Evolutionary conservation across 2,888 invertebrate species (phyloP).

Genomic region (Andrena marginata): DNA sequence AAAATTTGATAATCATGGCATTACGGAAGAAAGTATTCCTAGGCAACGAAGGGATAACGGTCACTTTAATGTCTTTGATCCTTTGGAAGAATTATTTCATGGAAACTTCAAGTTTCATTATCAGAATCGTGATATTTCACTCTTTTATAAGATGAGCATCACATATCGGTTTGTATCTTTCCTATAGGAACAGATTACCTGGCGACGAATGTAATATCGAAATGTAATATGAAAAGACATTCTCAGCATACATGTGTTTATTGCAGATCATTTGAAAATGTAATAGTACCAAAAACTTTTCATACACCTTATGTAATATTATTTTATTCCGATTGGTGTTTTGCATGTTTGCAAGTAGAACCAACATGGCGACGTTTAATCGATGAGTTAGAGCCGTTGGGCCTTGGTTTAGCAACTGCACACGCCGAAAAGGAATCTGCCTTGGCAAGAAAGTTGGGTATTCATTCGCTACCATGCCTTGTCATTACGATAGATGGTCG

Average conservation of each 20-base stretch:
- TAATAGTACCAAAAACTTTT: slow-evolving; percentile 93
- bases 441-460: slow-evolving; percentile 92
- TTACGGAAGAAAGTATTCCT: slow-evolving; percentile 93
- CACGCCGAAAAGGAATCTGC: slow-evolving; percentile 94
- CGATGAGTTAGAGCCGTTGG: slow-evolving; percentile 94
- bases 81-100: slow-evolving; percentile 93
- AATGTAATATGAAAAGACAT: neutral
- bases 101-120: slow-evolving; percentile 91
- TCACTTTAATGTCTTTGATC: slow-evolving; percentile 88
- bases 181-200: slow-evolving; percentile 2
- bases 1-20: slow-evolving; percentile 95
- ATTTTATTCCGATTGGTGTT: slow-evolving; percentile 98
- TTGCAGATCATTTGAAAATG: slow-evolving; percentile 93
- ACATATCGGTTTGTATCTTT: slow-evolving; percentile 89
- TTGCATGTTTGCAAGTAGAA: slow-evolving; percentile 95
- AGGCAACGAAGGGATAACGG: slow-evolving; percentile 91
- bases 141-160: slow-evolving; percentile 94
- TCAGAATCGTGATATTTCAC: slow-evolving; percentile 93
- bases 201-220: neutral
- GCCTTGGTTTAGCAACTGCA: slow-evolving; percentile 92
- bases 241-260: slow-evolving; percentile 2
- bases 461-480: slow-evolving; percentile 93
- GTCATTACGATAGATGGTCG: slow-evolving; percentile 94
- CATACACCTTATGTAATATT: slow-evolving; percentile 94
- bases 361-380: slow-evolving; percentile 94